These are phyloP conservation scores for Microctonus brassicae DNA, from an alignment of 2,888 invertebrate species.

Conservation along the genomic window DNA sequence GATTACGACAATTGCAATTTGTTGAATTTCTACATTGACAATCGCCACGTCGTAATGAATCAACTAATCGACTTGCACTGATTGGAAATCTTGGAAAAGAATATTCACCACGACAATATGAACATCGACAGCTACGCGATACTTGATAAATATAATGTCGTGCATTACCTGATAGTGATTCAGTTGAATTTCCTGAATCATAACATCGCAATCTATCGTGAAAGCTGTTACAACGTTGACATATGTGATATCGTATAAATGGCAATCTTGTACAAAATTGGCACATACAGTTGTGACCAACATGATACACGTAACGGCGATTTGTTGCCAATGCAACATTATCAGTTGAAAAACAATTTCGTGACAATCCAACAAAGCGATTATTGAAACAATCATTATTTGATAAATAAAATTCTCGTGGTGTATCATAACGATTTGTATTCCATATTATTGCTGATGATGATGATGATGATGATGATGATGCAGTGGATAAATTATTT, in stretches of 20 bases:
- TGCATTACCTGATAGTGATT: slow-evolving; percentile 47
- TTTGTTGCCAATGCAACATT: slow-evolving; percentile 61
- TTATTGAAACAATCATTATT: slow-evolving; percentile 55
- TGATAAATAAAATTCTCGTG: slow-evolving; percentile 55
- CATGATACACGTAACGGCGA: slow-evolving; percentile 56
- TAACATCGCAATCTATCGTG: slow-evolving; percentile 58
- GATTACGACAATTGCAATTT: slow-evolving; percentile 56
- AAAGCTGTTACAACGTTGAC: slow-evolving; percentile 61
- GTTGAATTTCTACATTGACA: slow-evolving; percentile 58
- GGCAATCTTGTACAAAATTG: slow-evolving; percentile 54
- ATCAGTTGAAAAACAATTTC: slow-evolving; percentile 66
- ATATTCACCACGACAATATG: slow-evolving; percentile 61
- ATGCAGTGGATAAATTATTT: slow-evolving; percentile 45
- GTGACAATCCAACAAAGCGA: slow-evolving; percentile 56
- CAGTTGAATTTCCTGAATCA: slow-evolving; percentile 44
- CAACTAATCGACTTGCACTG: slow-evolving; percentile 52
- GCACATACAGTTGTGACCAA: slow-evolving; percentile 59
- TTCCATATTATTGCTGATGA: slow-evolving; percentile 49
- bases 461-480: background rate
- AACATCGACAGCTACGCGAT: slow-evolving; percentile 59
- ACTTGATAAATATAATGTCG: slow-evolving; percentile 64
- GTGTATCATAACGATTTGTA: slow-evolving; percentile 54
- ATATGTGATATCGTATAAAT: slow-evolving; percentile 54
- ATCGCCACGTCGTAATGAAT: slow-evolving; percentile 52
- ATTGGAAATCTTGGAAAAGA: slow-evolving; percentile 56